Evolutionary conservation across 2,797 vertebrate species (phyloP).

Genomic region (Pangasius djambal): DNA sequence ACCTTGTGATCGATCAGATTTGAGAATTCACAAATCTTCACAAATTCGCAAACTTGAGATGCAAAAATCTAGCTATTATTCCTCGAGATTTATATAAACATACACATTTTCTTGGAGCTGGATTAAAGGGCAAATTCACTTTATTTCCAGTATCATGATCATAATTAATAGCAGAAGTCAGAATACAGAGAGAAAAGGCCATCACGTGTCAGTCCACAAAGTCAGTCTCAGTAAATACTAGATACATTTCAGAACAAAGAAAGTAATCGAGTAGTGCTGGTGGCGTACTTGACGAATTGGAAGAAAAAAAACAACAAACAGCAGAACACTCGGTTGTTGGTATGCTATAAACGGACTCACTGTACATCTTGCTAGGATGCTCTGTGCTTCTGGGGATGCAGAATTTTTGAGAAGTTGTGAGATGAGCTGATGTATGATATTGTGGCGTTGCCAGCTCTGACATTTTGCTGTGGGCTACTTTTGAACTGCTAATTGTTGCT

Average conservation of each 20-base stretch:
- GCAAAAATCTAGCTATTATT: neutral
- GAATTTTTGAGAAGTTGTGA: neutral
- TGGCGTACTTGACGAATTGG: neutral
- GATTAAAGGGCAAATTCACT: neutral
- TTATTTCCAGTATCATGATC: neutral
- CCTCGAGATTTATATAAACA: neutral
- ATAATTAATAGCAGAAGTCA: neutral
- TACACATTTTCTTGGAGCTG: neutral
- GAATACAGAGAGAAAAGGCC: neutral
- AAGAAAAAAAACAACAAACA: neutral
- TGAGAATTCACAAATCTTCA: neutral
- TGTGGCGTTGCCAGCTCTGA: neutral
- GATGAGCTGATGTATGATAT: neutral
- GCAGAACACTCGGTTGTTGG: neutral
- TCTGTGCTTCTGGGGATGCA: slow-evolving; percentile 7
- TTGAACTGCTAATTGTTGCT: slow-evolving; percentile 13
- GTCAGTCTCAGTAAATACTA: neutral
- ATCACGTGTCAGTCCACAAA: neutral
- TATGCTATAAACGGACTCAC: neutral
- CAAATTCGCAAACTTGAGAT: neutral
- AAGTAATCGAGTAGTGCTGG: neutral
- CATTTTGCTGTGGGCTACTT: neutral
- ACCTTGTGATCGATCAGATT: neutral
- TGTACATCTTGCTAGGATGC: neutral
- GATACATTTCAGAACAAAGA: neutral